A percentile compares a stretch with the other conserved stretches of the same genome.
phyloP scores from a whole-genome alignment of 2,888 invertebrate genomes.

The Agonopterix alstromeriana region DNA sequence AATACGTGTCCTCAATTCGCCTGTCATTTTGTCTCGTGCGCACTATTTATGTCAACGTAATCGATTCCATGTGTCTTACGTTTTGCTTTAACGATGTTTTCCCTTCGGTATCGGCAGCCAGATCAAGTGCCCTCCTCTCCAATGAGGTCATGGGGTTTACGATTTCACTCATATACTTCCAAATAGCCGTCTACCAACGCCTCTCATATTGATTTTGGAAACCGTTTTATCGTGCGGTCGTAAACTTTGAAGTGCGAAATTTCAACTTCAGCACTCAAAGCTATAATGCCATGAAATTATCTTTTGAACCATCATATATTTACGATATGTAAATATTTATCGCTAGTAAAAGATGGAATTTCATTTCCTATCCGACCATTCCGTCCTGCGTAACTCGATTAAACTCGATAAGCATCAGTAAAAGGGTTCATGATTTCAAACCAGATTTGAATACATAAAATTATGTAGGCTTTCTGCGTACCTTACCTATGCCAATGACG shows the following conservation, averaged over 20 bases:
- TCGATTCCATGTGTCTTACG: conserved; percentile 7
- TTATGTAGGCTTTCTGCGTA: not conserved
- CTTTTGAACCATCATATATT: conserved; percentile 30
- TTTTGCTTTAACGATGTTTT: conserved; percentile 1
- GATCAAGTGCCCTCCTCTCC: conserved; percentile 23
- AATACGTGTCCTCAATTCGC: conserved; percentile 12
- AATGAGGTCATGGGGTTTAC: conserved; percentile 60
- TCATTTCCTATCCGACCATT: conserved; percentile 24
- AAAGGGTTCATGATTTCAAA: conserved; percentile 3
- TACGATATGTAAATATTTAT: conserved; percentile 48
- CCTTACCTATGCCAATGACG: conserved; percentile 3
- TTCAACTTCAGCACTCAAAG: conserved; percentile 24
- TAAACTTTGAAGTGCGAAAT: conserved; percentile 30
- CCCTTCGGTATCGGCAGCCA: not conserved
- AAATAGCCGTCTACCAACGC: conserved; percentile 32
- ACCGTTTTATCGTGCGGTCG: conserved; percentile 31
- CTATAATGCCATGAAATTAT: conserved; percentile 25
- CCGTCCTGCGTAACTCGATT: conserved; percentile 4
- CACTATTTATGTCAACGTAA: conserved; percentile 1
- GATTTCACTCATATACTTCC: conserved; percentile 52
- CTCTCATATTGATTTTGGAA: conserved; percentile 50
- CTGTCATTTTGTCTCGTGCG: conserved; percentile 3
- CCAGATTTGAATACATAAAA: conserved; percentile 6
- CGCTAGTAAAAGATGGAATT: conserved; percentile 28
- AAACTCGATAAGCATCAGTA: conserved; percentile 1